Base-by-base conservation (phyloP, 2,797 vertebrate species). In the Platyrinchus mystaceus region DNA sequence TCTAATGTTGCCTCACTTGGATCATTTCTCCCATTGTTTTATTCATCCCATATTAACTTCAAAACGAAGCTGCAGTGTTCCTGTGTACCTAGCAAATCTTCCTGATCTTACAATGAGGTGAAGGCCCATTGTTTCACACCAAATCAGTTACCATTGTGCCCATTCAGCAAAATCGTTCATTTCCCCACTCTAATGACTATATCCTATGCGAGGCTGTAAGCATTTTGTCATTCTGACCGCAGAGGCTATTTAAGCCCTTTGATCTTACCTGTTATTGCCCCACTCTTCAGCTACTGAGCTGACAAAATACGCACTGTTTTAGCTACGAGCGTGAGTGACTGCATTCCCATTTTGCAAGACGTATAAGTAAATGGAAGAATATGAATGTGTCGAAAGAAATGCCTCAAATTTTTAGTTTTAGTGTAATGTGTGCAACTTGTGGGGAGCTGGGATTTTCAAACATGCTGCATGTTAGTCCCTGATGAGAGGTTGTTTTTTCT, bases 21-120 rank as follows among this genome's bases (percentile, higher is more conserved):
- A 97, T 98, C 97, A 97, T 96, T 76, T 96, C 93, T 96, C 84
- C 96, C 96, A 98, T 98, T 98, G 97, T 98, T 95, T 97, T 94
- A 92, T 94, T 97, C 52, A 95, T 97, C 94, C 96, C 92, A 87
- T 98, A 98, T 98, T 98, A 98, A 98, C 98, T 98, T 97, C 97
- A 89, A 95, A 97, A 97, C 95, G 96, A 98, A 97, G 97, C 97
- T 95, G 89, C 95, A 92, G 92, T 92, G 94, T 97, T 97, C 97
- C 56, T 97, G 97, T 97, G 97, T 97, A 97, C 97, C 93, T 96
- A 94, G 89, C 97, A 98, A 96, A 98, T 98, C 98, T 98, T 97
- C 96, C 97, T 90, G 94, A 92, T 98, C 96, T 97, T 95, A 88
- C 96, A 97, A 93, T 96, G 83, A 95, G 97, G 97, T 97, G 97